phyloP scores from a whole-genome alignment of 1,140 invertebrate genomes.

The Brevipalpus yothersi region DNA sequence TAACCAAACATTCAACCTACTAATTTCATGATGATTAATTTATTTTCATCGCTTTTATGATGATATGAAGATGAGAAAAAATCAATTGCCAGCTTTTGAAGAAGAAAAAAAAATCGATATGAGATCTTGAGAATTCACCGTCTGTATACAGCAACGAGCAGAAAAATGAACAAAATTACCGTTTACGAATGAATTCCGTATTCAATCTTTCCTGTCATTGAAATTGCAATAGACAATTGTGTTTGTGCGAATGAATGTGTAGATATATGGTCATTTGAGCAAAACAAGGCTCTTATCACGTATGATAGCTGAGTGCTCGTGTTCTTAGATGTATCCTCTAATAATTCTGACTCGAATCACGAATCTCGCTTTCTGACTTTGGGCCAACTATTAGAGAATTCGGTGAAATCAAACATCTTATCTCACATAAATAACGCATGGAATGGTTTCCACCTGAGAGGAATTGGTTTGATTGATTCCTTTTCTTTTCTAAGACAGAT shows the following conservation, averaged over 20 bases:
- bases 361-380: slow-evolving; percentile 58
- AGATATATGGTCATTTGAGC: slow-evolving; percentile 57
- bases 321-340: slow-evolving; percentile 68
- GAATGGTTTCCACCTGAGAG: slow-evolving; percentile 52
- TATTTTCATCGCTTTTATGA: background rate
- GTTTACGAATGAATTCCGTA: slow-evolving; percentile 82
- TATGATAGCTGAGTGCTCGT: slow-evolving; percentile 63
- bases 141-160: slow-evolving; percentile 15
- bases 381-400: slow-evolving; percentile 24
- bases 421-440: slow-evolving; percentile 28
- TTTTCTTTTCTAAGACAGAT: background rate
- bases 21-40: too few species aligned
- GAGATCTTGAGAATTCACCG: slow-evolving; percentile 28
- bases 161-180: slow-evolving; percentile 47
- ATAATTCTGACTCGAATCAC: slow-evolving; percentile 63
- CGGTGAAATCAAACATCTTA: background rate
- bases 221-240: slow-evolving; percentile 51
- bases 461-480: too few species aligned
- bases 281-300: slow-evolving; percentile 3
- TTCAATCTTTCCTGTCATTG: slow-evolving; percentile 58
- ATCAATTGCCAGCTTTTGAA: slow-evolving; percentile 40
- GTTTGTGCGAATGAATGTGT: slow-evolving; percentile 65
- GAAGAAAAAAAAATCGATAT: slow-evolving; percentile 39
- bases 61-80: slow-evolving; percentile 54
- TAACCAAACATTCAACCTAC: too few species aligned